A percentile compares a stretch with the other conserved stretches of the same genome.
Evolutionary conservation across 2,113 vertebrate genomes (phyloP).

Genomic region (Plecturocebus donacophilus): DNA sequence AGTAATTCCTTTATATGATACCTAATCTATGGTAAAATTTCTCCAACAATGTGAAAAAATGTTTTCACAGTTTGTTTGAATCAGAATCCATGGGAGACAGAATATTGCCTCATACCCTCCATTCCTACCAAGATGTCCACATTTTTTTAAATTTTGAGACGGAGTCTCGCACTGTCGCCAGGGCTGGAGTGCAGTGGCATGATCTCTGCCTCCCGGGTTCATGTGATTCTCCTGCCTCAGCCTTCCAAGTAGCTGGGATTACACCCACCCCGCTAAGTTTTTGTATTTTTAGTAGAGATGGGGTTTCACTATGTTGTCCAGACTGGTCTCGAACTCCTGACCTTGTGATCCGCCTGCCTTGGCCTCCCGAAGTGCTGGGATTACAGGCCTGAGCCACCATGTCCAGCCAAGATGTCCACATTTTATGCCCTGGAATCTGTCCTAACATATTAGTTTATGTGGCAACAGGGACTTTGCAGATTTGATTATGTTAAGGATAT

Average conservation of each 20-base stretch:
- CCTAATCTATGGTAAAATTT: background rate
- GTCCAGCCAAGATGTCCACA: background rate
- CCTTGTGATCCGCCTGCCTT: too few species aligned
- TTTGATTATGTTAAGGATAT: background rate
- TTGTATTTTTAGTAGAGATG: too few species aligned
- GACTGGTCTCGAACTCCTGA: too few species aligned
- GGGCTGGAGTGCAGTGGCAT: too few species aligned
- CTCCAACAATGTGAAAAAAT: background rate
- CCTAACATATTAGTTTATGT: background rate
- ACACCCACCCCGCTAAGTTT: too few species aligned
- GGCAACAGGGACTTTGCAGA: background rate
- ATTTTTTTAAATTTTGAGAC: background rate
- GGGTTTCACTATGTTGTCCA: too few species aligned
- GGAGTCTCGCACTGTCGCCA: too few species aligned
- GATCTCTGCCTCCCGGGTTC: too few species aligned
- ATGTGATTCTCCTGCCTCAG: too few species aligned
- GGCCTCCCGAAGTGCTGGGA: too few species aligned
- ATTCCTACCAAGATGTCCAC: background rate
- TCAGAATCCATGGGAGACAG: background rate
- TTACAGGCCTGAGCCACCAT: too few species aligned
- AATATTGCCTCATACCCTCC: background rate
- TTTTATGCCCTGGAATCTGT: background rate
- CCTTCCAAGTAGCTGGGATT: too few species aligned
- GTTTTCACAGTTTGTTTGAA: background rate
- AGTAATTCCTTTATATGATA: background rate